Evolutionary conservation across 1,140 invertebrate species (phyloP).

Genomic region (Drosophila suzukii): DNA sequence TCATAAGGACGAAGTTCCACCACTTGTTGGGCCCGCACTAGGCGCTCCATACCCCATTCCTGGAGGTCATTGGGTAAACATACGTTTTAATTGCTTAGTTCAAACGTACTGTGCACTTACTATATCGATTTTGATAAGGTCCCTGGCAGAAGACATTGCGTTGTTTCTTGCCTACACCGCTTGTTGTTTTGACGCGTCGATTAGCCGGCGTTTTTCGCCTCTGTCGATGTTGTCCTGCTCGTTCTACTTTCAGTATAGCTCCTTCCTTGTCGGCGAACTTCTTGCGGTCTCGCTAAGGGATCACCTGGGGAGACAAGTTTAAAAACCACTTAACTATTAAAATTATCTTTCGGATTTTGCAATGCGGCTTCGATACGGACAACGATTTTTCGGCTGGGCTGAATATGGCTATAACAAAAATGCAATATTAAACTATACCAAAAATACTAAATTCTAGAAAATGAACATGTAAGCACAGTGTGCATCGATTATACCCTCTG

Average conservation of each 20-base stretch:
- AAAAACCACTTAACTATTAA: neutral
- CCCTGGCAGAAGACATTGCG: slow-evolving; percentile 68
- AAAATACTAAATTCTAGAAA: too few species aligned
- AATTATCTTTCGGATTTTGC: too few species aligned
- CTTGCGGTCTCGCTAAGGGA: too few species aligned
- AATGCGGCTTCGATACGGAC: too few species aligned
- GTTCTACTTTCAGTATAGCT: neutral
- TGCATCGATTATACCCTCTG: too few species aligned
- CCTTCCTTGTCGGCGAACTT: neutral
- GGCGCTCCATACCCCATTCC: slow-evolving; percentile 94
- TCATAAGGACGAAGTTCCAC: slow-evolving; percentile 95
- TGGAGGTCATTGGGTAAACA: slow-evolving; percentile 66
- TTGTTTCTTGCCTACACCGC: slow-evolving; percentile 1
- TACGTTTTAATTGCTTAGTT: neutral
- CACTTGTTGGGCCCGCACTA: slow-evolving; percentile 91
- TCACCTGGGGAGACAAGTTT: neutral
- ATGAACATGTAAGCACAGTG: too few species aligned
- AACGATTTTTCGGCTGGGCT: too few species aligned
- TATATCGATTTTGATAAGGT: slow-evolving; percentile 84
- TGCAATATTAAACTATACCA: too few species aligned
- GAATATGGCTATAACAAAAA: too few species aligned
- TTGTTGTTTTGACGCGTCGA: slow-evolving; percentile 29
- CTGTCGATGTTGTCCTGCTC: neutral
- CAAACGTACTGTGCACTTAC: slow-evolving; percentile 51
- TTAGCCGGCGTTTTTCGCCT: slow-evolving; percentile 1